Evolutionary conservation across 2,113 vertebrate species (phyloP).

Genomic region (Gymnogyps californianus): DNA sequence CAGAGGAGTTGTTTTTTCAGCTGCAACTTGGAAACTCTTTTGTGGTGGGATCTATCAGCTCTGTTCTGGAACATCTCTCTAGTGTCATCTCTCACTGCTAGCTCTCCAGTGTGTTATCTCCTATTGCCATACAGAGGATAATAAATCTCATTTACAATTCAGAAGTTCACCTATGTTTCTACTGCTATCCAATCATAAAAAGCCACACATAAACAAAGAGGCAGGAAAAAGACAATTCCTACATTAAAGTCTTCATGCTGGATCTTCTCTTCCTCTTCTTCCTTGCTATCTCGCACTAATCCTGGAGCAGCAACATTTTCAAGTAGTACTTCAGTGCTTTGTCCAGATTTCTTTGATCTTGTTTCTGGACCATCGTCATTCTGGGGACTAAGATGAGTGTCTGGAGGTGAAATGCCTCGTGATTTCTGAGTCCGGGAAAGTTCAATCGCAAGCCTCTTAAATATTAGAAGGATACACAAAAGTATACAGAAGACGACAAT

Average conservation of each 20-base stretch:
- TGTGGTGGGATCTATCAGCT: not conserved
- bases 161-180: not conserved
- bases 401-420: constrained; percentile 89
- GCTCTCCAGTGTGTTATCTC: not conserved
- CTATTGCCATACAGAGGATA: not conserved
- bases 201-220: not conserved
- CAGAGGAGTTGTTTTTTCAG: not conserved
- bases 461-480: not conserved
- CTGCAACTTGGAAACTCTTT: not conserved
- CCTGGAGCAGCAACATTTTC: constrained; percentile 58
- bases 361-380: constrained; percentile 79
- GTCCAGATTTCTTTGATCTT: constrained; percentile 73
- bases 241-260: constrained; percentile 93
- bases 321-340: constrained; percentile 67
- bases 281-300: constrained; percentile 74
- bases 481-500: not conserved
- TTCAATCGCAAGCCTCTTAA: constrained; percentile 91
- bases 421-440: constrained; percentile 91
- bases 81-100: not conserved
- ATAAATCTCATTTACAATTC: not conserved
- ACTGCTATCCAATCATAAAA: not conserved
- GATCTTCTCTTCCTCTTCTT: constrained; percentile 85
- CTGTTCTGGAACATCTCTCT: not conserved
- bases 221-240: constrained; percentile 43
- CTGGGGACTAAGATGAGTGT: constrained; percentile 83